Evolutionary conservation across 2,888 invertebrate genomes (phyloP).

Genomic region (Selenia dentaria): DNA sequence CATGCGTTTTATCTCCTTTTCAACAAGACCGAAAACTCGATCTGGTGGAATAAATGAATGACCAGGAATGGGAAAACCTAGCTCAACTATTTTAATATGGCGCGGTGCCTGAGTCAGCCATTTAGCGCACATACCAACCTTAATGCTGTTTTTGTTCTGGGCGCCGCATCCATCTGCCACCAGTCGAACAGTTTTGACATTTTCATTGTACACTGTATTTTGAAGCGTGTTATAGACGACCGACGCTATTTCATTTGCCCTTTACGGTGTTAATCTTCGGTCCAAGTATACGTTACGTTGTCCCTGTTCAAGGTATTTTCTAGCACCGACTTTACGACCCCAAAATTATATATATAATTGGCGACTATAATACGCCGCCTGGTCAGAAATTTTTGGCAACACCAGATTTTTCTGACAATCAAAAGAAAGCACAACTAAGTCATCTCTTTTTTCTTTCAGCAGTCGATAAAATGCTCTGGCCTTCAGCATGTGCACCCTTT

Average conservation of each 20-base stretch:
- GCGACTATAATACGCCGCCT: too few relatives aligned
- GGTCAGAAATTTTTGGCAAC: too few relatives aligned
- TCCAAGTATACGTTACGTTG: slow-evolving; percentile 28
- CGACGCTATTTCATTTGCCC: slow-evolving; percentile 26
- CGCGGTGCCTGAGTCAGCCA: slow-evolving; percentile 27
- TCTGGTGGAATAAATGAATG: too few relatives aligned
- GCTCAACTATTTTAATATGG: slow-evolving; percentile 22
- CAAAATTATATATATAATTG: slow-evolving; percentile 38
- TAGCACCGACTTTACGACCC: slow-evolving; percentile 18
- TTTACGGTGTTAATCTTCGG: slow-evolving; percentile 31
- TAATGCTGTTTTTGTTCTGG: too few relatives aligned
- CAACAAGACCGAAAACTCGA: too few relatives aligned
- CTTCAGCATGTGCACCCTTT: slow-evolving; percentile 29
- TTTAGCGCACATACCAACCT: slow-evolving; percentile 27
- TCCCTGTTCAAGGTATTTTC: too few relatives aligned
- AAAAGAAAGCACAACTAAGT: slow-evolving; percentile 10
- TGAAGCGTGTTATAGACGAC: slow-evolving; percentile 30
- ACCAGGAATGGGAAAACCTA: slow-evolving; percentile 33
- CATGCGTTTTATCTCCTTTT: slow-evolving; percentile 19
- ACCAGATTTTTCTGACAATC: slow-evolving; percentile 31
- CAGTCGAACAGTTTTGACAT: slow-evolving; percentile 28
- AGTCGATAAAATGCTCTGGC: slow-evolving; percentile 18
- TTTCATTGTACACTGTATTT: slow-evolving; percentile 12
- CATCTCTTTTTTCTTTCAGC: too few relatives aligned
- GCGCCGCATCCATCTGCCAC: too few relatives aligned